Percentiles rank a stretch among this genome's conserved stretches.
Evolutionary conservation across 2,888 invertebrate genomes (phyloP).

Genomic region (Drosophila falleni): DNA sequence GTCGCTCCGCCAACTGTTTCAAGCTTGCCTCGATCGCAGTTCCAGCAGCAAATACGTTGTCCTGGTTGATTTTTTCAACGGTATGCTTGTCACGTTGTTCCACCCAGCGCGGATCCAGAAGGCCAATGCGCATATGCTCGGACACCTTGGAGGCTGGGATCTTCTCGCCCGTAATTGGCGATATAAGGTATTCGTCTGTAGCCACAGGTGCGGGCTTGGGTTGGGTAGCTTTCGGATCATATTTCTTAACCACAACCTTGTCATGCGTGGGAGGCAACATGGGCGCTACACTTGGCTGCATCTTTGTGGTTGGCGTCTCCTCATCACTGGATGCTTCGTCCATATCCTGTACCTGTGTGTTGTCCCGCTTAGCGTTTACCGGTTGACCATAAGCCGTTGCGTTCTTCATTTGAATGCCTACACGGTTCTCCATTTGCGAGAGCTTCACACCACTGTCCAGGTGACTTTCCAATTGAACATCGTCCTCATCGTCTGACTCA

Average conservation of each 20-base stretch:
- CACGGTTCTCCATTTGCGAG: conserved; percentile 89
- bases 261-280: conserved; percentile 95
- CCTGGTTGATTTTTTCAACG: conserved; percentile 96
- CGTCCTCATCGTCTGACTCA: conserved; percentile 92
- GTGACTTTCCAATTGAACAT: conserved; percentile 42
- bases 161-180: conserved; percentile 98
- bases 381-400: conserved; percentile 84
- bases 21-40: conserved; percentile 98
- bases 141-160: conserved; percentile 99
- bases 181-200: conserved; percentile 96
- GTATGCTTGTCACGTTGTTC: conserved; percentile 97
- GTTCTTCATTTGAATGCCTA: conserved; percentile 85
- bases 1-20: conserved; percentile 97
- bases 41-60: conserved; percentile 87
- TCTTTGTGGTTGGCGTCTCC: conserved; percentile 86
- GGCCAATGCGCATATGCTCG: conserved; percentile 98
- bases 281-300: conserved; percentile 86
- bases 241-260: conserved; percentile 97
- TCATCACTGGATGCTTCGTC: conserved; percentile 94
- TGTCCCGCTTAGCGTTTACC: conserved; percentile 85
- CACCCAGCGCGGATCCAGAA: conserved; percentile 98
- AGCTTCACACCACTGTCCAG: conserved; percentile 85
- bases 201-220: conserved; percentile 88
- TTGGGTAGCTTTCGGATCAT: conserved; percentile 95
- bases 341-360: conserved; percentile 93